These are phyloP conservation scores for Eulemur rubriventer DNA, from an alignment of 2,797 vertebrate genomes.

Conservation along the genomic window DNA sequence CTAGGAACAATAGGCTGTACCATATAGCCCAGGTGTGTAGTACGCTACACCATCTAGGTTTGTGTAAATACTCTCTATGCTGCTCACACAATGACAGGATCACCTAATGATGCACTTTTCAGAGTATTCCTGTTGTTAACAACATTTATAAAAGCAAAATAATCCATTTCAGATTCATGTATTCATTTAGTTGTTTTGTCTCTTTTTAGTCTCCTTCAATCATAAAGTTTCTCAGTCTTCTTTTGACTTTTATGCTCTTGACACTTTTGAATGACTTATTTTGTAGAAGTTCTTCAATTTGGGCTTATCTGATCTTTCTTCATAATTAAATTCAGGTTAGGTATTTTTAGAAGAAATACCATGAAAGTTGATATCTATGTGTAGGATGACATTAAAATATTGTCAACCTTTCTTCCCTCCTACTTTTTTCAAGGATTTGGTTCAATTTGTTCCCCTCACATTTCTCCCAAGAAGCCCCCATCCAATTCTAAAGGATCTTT, in stretches of 20 bases:
- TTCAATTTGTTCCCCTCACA: not conserved
- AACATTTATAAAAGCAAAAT: not conserved
- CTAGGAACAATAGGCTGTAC: not conserved
- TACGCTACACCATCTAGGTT: not conserved
- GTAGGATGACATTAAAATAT: not conserved
- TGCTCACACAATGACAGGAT: not conserved
- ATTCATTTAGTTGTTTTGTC: not conserved
- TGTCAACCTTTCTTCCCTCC: not conserved
- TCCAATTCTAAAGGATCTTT: not conserved
- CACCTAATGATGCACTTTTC: not conserved
- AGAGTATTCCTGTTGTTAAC: not conserved
- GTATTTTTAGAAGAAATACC: not conserved
- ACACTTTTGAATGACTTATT: not conserved
- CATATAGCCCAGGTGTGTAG: not conserved
- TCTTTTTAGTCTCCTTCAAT: not conserved
- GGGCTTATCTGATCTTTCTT: not conserved
- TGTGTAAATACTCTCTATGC: not conserved
- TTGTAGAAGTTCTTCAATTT: not conserved
- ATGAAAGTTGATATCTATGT: not conserved
- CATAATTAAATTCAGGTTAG: not conserved
- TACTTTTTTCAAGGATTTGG: not conserved
- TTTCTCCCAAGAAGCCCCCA: not conserved
- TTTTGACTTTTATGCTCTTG: not conserved
- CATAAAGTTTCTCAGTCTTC: not conserved
- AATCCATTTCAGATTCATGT: not conserved